phyloP scores from a whole-genome alignment of 1,140 invertebrate genomes.

The Cydia pomonella region DNA sequence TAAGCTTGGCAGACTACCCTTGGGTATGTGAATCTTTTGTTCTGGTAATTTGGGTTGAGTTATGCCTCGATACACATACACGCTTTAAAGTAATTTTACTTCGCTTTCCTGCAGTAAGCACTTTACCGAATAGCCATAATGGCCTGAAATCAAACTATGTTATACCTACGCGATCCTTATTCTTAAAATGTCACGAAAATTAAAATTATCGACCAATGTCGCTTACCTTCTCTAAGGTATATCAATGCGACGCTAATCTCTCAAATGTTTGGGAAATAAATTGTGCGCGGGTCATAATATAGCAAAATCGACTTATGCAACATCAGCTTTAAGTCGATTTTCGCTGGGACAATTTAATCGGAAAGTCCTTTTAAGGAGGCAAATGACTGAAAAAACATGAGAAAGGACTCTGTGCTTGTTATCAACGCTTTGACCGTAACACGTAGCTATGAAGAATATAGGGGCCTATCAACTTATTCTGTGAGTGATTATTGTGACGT shows the following conservation, averaged over 20 bases:
- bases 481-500: not conserved
- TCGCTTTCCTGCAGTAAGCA: not conserved
- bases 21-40: too few relatives aligned
- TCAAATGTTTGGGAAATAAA: not conserved
- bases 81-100: not conserved
- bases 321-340: not conserved
- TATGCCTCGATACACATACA: too few relatives aligned
- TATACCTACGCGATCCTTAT: not conserved
- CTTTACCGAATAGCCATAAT: not conserved
- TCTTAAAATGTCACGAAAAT: not conserved
- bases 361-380: slow-evolving; percentile 22
- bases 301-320: not conserved
- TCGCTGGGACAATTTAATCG: not conserved
- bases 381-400: slow-evolving; percentile 6
- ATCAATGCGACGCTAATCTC: not conserved
- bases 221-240: slow-evolving; percentile 9
- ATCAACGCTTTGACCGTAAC: slow-evolving; percentile 10
- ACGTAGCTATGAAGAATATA: not conserved
- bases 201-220: slow-evolving; percentile 1
- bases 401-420: slow-evolving; percentile 1
- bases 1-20: too few relatives aligned
- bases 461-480: not conserved
- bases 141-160: not conserved
- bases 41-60: too few relatives aligned
- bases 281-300: not conserved